Conservation (phyloP, 1,140 invertebrate species). For the Thaumatotibia leucotreta region DNA sequence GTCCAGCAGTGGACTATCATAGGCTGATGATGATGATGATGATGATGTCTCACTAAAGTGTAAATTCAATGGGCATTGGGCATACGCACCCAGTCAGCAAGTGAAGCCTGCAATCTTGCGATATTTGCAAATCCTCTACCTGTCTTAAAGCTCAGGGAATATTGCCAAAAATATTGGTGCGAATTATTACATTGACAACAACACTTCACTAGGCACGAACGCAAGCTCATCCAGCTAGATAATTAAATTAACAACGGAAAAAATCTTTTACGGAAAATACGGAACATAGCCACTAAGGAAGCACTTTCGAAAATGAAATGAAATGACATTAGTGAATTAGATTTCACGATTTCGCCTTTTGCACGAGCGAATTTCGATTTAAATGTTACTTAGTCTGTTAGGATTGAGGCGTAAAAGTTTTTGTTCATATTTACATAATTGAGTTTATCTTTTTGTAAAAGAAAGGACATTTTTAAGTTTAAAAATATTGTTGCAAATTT, state of each 20-base stretch:
- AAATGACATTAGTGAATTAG: constrained; percentile 9
- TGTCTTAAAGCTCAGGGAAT: neutral
- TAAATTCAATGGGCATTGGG: no score
- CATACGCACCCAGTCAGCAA: no score
- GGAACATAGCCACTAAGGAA: constrained; percentile 1
- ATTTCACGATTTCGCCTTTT: neutral
- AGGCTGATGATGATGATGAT: no score
- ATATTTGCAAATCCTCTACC: no score
- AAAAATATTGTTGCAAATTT: no score
- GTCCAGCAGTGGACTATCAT: no score
- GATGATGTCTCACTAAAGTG: no score
- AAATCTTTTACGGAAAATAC: constrained; percentile 8
- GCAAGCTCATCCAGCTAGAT: neutral
- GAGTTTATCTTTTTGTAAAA: no score
- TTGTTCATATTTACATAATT: no score
- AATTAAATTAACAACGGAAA: constrained; percentile 14
- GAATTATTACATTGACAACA: neutral
- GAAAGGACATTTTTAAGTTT: no score
- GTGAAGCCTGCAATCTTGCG: no score
- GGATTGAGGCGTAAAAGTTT: no score
- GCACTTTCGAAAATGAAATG: constrained; percentile 13
- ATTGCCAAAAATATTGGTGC: neutral
- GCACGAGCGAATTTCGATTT: neutral
- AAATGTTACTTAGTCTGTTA: neutral
- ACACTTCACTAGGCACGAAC: neutral